A percentile compares a stretch with the other conserved stretches of the same genome.
phyloP scores from a whole-genome alignment of 2,888 invertebrate species.

The Zele albiditarsus region DNA sequence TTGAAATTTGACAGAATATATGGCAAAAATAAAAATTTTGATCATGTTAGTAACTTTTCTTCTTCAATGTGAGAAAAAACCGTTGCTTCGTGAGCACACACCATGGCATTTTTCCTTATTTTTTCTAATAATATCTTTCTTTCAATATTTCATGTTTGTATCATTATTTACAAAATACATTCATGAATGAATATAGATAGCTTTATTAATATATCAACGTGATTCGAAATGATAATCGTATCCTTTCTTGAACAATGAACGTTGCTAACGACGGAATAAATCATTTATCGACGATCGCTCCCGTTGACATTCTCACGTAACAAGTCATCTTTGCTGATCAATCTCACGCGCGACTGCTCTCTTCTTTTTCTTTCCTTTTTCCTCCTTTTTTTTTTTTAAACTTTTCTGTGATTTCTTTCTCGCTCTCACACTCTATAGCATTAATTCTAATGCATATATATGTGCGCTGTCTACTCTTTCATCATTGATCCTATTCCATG shows the following conservation, averaged over 20 bases:
- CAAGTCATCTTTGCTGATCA: slow-evolving; percentile 39
- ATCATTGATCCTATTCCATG: background rate
- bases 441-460: background rate
- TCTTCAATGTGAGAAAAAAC: too few species aligned
- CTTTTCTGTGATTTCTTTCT: slow-evolving; percentile 37
- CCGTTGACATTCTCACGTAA: slow-evolving; percentile 39
- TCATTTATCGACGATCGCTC: slow-evolving; percentile 59
- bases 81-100: too few species aligned
- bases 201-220: too few species aligned
- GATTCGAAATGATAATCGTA: slow-evolving; percentile 47
- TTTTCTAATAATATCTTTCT: too few species aligned
- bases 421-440: background rate
- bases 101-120: too few species aligned
- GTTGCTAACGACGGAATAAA: slow-evolving; percentile 52
- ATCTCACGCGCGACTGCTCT: slow-evolving; percentile 42
- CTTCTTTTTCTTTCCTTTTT: slow-evolving; percentile 37
- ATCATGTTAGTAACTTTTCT: too few species aligned
- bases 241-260: slow-evolving; percentile 27
- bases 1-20: too few species aligned
- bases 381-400: slow-evolving; percentile 23
- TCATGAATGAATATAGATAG: too few species aligned
- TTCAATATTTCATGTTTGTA: too few species aligned
- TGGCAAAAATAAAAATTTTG: too few species aligned
- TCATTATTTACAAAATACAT: too few species aligned
- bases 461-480: slow-evolving; percentile 27